Conservation (phyloP, 1,140 invertebrate species). For the Listronotus oregonensis region DNA sequence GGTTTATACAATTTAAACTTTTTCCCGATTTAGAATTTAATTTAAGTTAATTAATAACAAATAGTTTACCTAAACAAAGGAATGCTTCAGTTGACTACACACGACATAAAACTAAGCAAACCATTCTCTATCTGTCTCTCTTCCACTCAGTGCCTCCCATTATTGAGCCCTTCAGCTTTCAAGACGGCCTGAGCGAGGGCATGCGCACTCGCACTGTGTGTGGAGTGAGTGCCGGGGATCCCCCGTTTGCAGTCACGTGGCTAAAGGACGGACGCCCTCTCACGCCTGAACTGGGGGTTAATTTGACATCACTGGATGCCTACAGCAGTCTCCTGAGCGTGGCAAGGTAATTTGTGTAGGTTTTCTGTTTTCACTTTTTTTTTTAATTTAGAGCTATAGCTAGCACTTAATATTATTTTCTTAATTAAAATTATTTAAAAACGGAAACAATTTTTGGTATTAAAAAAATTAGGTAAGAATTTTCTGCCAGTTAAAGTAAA, state of each 20-base stretch:
- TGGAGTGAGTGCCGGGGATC: slow-evolving; percentile 80
- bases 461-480: too few relatives aligned
- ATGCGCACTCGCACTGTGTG: slow-evolving; percentile 84
- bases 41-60: too few relatives aligned
- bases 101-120: slow-evolving; percentile 3
- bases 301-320: slow-evolving; percentile 73
- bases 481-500: too few relatives aligned
- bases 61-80: too few relatives aligned
- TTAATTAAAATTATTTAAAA: too few relatives aligned
- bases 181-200: slow-evolving; percentile 80
- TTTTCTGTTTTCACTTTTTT: background rate
- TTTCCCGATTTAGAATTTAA: too few relatives aligned
- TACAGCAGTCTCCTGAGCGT: slow-evolving; percentile 75
- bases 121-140: slow-evolving; percentile 62
- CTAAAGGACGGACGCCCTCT: slow-evolving; percentile 75
- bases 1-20: too few relatives aligned
- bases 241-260: slow-evolving; percentile 76
- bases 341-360: slow-evolving; percentile 30
- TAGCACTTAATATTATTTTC: too few relatives aligned
- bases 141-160: slow-evolving; percentile 80
- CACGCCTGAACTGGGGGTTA: slow-evolving; percentile 66
- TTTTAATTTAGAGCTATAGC: too few relatives aligned
- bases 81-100: too few relatives aligned
- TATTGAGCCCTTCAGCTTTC: slow-evolving; percentile 83
- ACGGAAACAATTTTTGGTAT: too few relatives aligned